Evolutionary conservation across 2,888 invertebrate genomes (phyloP).

Genomic region (Lepetodrilus schrolli): DNA sequence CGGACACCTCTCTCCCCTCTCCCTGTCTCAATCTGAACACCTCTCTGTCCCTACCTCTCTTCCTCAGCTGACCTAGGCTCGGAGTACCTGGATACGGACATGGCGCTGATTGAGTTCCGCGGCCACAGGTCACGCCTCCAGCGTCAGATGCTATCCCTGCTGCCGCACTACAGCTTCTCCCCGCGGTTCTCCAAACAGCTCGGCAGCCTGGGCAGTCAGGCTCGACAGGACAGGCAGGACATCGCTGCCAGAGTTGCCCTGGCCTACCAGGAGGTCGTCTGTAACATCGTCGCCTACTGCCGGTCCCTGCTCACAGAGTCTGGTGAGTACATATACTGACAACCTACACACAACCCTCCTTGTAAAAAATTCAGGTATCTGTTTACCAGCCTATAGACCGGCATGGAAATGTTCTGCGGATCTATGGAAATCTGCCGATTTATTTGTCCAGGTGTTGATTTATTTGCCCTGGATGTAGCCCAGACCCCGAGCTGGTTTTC

Average conservation of each 20-base stretch:
- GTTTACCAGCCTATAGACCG: no score
- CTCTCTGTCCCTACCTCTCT: no score
- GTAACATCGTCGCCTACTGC: slow-evolving; percentile 71
- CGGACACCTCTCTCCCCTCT: no score
- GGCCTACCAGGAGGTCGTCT: slow-evolving; percentile 67
- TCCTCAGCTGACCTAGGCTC: slow-evolving; percentile 49
- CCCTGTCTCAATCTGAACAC: no score
- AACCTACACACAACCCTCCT: background rate
- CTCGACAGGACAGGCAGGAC: slow-evolving; percentile 48
- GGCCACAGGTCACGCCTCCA: slow-evolving; percentile 80
- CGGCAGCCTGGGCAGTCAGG: slow-evolving; percentile 46
- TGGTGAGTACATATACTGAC: slow-evolving; percentile 44
- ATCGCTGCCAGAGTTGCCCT: slow-evolving; percentile 56
- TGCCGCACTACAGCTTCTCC: slow-evolving; percentile 81
- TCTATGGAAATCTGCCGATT: no score
- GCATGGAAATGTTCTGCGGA: no score
- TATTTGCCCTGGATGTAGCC: no score
- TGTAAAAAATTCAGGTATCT: no score
- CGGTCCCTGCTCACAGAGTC: slow-evolving; percentile 65
- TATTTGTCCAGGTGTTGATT: no score
- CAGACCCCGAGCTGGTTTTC: no score
- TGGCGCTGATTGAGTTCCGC: slow-evolving; percentile 67
- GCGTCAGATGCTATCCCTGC: slow-evolving; percentile 84
- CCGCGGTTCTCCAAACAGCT: slow-evolving; percentile 66
- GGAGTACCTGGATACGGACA: slow-evolving; percentile 53